phyloP scores from a whole-genome alignment of 2,797 vertebrate genomes.

The Pogoniulus pusillus region DNA sequence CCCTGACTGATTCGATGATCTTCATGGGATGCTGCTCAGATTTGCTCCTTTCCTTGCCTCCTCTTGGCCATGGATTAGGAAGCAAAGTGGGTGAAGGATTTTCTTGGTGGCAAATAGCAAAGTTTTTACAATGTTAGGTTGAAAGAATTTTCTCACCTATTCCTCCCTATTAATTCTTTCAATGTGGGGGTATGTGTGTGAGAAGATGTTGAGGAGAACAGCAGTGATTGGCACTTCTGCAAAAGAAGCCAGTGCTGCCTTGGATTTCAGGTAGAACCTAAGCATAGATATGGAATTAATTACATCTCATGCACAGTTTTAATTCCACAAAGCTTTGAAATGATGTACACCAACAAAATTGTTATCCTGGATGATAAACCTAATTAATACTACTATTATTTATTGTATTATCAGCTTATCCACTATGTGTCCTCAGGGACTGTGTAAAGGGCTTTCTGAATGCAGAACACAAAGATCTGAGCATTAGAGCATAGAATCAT shows the following conservation, averaged over 20 bases:
- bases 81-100: neutral
- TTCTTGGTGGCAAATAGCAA: neutral
- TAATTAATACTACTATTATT: neutral
- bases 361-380: neutral
- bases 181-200: neutral
- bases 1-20: too few species aligned
- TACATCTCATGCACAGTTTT: neutral
- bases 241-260: neutral
- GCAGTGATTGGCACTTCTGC: neutral
- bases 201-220: neutral
- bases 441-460: neutral
- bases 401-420: neutral
- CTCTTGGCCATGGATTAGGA: neutral
- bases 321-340: neutral
- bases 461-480: neutral
- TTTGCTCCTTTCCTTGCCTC: accelerated
- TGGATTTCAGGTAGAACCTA: neutral
- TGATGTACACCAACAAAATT: neutral
- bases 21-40: neutral
- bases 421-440: neutral
- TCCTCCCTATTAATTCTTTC: neutral
- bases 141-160: neutral
- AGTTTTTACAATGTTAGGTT: neutral
- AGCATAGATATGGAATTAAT: neutral
- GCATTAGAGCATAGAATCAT: neutral